phyloP scores from a whole-genome alignment of 2,888 invertebrate genomes.

The Polyploca ridens region DNA sequence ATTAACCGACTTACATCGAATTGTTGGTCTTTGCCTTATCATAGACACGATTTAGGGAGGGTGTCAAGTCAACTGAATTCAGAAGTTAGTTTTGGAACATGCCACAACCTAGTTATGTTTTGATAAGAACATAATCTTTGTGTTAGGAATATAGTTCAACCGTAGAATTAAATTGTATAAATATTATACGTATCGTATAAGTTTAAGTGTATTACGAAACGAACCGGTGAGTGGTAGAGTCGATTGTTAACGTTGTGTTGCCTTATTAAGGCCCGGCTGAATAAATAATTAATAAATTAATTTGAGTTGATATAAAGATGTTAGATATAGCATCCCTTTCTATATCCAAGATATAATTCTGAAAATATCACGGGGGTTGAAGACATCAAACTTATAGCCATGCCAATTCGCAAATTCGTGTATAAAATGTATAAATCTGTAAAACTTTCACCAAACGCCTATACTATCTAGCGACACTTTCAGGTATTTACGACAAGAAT shows the following conservation, averaged over 20 bases:
- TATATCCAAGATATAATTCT: too few relatives aligned
- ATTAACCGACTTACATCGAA: conserved; percentile 43
- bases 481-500: not conserved
- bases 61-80: conserved; percentile 8
- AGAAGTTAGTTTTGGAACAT: conserved; percentile 2
- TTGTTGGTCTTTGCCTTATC: not conserved
- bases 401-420: not conserved
- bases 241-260: too few relatives aligned
- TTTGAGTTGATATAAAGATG: too few relatives aligned
- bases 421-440: not conserved
- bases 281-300: too few relatives aligned
- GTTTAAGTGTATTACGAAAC: too few relatives aligned
- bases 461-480: not conserved
- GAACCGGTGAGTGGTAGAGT: too few relatives aligned
- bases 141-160: not conserved
- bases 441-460: conserved; percentile 3
- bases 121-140: not conserved
- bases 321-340: too few relatives aligned
- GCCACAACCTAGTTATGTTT: not conserved
- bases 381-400: too few relatives aligned
- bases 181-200: too few relatives aligned
- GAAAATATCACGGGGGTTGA: too few relatives aligned
- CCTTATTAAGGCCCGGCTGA: too few relatives aligned
- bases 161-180: too few relatives aligned
- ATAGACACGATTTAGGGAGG: not conserved